These are phyloP conservation scores for Serinus canaria DNA, from an alignment of 2,113 vertebrate species.

Conservation along the genomic window DNA sequence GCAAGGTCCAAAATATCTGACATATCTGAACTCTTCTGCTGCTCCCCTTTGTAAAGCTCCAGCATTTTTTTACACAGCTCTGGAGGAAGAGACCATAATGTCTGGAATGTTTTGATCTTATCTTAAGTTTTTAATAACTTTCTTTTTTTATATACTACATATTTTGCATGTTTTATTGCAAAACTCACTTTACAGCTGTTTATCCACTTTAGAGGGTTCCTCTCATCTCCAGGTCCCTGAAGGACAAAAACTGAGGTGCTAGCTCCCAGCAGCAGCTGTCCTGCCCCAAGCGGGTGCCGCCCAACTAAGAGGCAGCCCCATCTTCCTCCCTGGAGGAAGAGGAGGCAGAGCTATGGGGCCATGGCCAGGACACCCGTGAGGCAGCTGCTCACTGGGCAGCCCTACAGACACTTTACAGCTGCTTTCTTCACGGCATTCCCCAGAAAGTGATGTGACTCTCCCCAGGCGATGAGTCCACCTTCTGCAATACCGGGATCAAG, in stretches of 20 bases:
- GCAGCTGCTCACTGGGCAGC: constrained; percentile 28
- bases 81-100: constrained; percentile 11
- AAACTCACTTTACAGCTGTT: constrained; percentile 44
- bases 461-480: constrained; percentile 31
- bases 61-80: constrained; percentile 50
- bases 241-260: background rate
- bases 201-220: background rate
- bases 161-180: constrained; percentile 58
- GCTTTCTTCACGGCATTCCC: constrained; percentile 43
- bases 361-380: background rate
- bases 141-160: constrained; percentile 47
- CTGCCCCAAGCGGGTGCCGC: background rate
- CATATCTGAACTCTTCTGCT: constrained; percentile 29
- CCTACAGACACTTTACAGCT: constrained; percentile 50
- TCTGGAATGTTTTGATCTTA: constrained; percentile 63
- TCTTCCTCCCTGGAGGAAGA: background rate
- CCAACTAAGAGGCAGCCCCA: background rate
- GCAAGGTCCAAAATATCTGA: constrained; percentile 42
- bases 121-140: constrained; percentile 60
- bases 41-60: constrained; percentile 12
- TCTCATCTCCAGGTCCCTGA: background rate
- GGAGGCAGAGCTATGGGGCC: background rate
- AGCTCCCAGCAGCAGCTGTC: background rate
- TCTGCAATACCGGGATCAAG: background rate
- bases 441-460: constrained; percentile 56